phyloP scores from a whole-genome alignment of 2,113 vertebrate genomes.

The Pseudorhombus dupliciocellatus region DNA sequence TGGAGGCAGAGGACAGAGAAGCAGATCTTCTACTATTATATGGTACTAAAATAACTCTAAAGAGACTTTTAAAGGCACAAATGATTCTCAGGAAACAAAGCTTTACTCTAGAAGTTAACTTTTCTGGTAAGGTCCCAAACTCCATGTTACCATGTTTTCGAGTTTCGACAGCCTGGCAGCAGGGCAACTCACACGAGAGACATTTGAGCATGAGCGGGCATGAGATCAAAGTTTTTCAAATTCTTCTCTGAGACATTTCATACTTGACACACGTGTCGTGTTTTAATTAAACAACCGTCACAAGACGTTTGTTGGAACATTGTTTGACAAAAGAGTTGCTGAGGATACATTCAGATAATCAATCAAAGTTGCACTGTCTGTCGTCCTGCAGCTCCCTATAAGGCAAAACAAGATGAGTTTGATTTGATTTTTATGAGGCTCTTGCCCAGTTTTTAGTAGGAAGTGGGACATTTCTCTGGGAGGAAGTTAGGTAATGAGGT shows the following conservation, averaged over 20 bases:
- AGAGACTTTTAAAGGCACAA: neutral
- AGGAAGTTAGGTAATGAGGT: slow-evolving; percentile 5
- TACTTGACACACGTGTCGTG: too few relatives aligned
- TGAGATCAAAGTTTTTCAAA: too few relatives aligned
- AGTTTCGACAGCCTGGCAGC: neutral
- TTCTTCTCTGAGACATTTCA: too few relatives aligned
- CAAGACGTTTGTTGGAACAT: neutral
- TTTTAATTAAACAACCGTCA: neutral
- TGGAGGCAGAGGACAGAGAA: slow-evolving; percentile 1
- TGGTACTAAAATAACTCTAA: neutral
- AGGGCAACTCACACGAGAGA: neutral
- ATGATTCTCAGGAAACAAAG: neutral
- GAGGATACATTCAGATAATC: neutral
- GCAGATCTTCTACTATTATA: neutral
- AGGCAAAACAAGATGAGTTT: neutral
- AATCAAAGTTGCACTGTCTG: neutral
- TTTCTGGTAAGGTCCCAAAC: neutral
- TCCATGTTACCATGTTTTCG: neutral
- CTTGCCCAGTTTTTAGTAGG: neutral
- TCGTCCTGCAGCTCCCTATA: neutral
- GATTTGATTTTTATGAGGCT: neutral
- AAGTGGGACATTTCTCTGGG: neutral
- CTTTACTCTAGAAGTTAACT: neutral
- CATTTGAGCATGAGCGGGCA: too few relatives aligned
- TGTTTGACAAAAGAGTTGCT: neutral